Base-by-base conservation (phyloP, 2,888 invertebrate genomes). In the Dasypolia templi region DNA sequence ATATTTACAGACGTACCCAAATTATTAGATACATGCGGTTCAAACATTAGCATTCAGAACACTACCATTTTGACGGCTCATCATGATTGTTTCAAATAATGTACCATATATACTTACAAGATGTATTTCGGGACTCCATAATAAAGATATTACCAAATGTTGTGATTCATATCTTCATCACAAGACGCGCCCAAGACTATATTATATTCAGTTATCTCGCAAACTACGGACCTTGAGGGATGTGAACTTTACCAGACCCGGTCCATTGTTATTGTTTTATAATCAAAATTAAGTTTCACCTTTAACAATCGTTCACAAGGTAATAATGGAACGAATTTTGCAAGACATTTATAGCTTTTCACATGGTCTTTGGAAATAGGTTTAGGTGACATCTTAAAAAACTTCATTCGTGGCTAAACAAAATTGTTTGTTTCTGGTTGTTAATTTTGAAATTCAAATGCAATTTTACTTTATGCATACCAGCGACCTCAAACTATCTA, bases 241-340 rank as follows among this genome's bases (percentile, higher is more conserved):
- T 88, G 83, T 87, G 88, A 87, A 87, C 87, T 85, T 86, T 85
- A 87, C 76, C 73, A 71, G 79, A 84, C 81, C 76, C 74, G 51
- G 68, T 73, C 88, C 76, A 89, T 90, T 91, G 89, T 90, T 88
- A 84, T 85, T 81, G 86, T 89, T 88, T 87, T 86, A 88, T 86
- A 86, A 88, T 88, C 84, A 89, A 86, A 86, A 83, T 76, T 81
- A 80, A 86, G 77, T 78, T 84, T 87, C 80, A 84, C 67, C 77
- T 86, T 79, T 78, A 87, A 89, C 89, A 91, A 88, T 88, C 79
- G 87, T 87, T 89, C 85, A 82, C 89, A 89, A 82, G 84, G 78
- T 80, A 81, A 85, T 84, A 82, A 82, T 82, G 77, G 81, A 85
- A 75, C 71, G 66, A 82, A 65, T 86, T 77, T 85, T 82, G 83